Evolutionary conservation across 2,888 invertebrate species (phyloP).

Genomic region (Rotaria magnacalcarata): DNA sequence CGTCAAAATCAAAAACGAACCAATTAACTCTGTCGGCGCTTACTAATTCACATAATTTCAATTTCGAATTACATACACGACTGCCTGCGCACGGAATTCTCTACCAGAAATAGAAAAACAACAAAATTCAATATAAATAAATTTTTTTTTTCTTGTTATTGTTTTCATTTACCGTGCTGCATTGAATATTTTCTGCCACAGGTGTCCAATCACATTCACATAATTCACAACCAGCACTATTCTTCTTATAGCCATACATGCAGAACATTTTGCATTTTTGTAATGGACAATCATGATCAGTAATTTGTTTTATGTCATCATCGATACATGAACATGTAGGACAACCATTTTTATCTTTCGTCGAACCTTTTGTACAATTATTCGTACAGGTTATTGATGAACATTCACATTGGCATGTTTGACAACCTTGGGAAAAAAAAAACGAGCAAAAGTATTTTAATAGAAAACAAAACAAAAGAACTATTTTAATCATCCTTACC

Average conservation of each 20-base stretch:
- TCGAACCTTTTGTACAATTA: too few relatives aligned
- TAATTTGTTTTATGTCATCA: not conserved
- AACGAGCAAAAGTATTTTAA: not conserved
- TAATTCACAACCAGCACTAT: not conserved
- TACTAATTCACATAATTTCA: constrained; percentile 5
- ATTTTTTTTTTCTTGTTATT: too few relatives aligned
- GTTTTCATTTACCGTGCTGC: not conserved
- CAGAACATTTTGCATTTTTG: not conserved
- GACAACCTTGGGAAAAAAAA: not conserved
- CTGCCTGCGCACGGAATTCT: not conserved
- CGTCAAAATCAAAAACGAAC: not conserved
- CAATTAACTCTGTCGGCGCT: not conserved
- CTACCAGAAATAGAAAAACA: not conserved
- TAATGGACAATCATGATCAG: not conserved
- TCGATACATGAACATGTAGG: not conserved
- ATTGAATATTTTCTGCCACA: not conserved
- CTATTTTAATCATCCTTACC: not conserved
- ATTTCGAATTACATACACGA: not conserved
- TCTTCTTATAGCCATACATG: not conserved
- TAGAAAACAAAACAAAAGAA: not conserved
- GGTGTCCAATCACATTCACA: constrained; percentile 33
- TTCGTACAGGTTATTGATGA: too few relatives aligned
- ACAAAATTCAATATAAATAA: too few relatives aligned
- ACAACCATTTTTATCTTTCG: not conserved
- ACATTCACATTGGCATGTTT: too few relatives aligned